Conservation (phyloP, 2,797 vertebrate genomes). For the Balearica regulorum region DNA sequence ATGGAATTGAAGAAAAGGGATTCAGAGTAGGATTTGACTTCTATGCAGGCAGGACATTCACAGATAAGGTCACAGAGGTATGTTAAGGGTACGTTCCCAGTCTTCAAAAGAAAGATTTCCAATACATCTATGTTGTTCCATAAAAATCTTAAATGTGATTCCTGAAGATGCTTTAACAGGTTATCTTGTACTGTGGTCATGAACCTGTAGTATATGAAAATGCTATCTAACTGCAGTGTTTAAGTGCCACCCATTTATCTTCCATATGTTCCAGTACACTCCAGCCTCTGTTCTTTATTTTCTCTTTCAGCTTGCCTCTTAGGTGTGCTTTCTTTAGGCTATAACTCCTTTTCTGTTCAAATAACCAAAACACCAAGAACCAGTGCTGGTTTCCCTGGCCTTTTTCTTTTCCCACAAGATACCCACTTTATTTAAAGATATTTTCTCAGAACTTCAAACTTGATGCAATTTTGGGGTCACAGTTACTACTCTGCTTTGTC, state of each 20-base stretch:
- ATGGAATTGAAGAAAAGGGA: not conserved
- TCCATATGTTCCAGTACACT: not conserved
- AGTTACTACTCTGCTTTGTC: not conserved
- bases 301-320: not conserved
- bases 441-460: not conserved
- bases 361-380: not conserved
- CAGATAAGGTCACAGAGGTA: not conserved
- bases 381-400: not conserved
- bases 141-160: not conserved
- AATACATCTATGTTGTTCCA: not conserved
- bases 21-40: not conserved
- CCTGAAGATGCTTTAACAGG: not conserved
- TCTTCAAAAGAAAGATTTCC: not conserved
- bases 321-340: not conserved
- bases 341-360: not conserved
- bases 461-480: not conserved
- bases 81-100: not conserved
- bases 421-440: not conserved
- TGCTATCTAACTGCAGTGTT: not conserved
- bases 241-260: not conserved
- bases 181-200: not conserved
- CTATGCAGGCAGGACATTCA: not conserved
- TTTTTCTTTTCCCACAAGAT: not conserved
- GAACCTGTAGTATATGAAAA: accelerated
- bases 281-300: not conserved